A percentile compares a stretch with the other conserved stretches of the same genome.
These are phyloP conservation scores for Ciconia maguari DNA, from an alignment of 2,113 vertebrate species.

Conservation along the genomic window DNA sequence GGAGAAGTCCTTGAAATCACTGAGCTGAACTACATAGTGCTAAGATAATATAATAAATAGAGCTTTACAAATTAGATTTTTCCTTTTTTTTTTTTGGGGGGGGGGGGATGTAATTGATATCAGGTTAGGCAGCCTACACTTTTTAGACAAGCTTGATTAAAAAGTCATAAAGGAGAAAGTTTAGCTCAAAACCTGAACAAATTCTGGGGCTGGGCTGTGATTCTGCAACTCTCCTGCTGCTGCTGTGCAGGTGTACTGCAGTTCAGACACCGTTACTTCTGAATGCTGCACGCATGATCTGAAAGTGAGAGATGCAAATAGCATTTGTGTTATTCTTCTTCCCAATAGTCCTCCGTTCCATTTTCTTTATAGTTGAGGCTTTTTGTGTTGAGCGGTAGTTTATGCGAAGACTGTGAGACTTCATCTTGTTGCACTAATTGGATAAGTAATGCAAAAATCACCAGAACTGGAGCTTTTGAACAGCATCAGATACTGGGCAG, in stretches of 20 bases:
- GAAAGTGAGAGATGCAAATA: background rate
- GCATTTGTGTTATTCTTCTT: background rate
- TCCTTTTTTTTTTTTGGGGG: background rate
- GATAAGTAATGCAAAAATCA: background rate
- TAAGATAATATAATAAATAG: background rate
- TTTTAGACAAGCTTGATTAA: background rate
- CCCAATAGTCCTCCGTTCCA: accelerated
- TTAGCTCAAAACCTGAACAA: background rate
- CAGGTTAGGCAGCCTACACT: background rate
- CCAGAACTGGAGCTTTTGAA: background rate
- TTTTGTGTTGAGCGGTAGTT: background rate
- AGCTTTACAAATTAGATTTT: background rate
- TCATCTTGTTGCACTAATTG: background rate
- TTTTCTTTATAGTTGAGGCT: background rate
- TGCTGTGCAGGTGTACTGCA: background rate
- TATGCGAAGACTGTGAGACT: background rate
- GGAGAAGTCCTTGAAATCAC: background rate
- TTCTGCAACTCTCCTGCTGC: background rate
- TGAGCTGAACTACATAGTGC: accelerated
- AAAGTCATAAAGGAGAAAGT: background rate
- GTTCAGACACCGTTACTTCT: background rate
- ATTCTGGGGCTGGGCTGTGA: background rate
- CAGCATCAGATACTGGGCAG: background rate
- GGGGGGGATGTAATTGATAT: accelerated
- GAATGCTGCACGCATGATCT: accelerated